Conservation (phyloP, 1,140 invertebrate species). For the Dendrolimus punctatus region DNA sequence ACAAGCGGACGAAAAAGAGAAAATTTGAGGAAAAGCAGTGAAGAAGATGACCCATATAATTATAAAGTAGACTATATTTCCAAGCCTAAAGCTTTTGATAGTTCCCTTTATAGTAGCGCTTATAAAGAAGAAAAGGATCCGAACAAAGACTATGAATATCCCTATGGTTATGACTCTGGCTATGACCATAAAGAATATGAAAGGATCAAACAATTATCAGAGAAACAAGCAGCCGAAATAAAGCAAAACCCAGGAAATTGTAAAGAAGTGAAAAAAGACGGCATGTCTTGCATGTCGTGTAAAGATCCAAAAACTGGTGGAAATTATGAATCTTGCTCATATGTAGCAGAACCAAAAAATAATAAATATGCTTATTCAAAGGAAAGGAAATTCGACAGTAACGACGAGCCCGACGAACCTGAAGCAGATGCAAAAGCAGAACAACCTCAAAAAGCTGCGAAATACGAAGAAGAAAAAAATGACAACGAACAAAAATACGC, state of each 20-base stretch:
- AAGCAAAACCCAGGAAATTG: conserved; percentile 76
- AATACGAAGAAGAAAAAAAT: conserved; percentile 46
- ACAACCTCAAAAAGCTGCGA: conserved; percentile 40
- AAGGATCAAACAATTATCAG: conserved; percentile 69
- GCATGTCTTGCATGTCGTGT: conserved; percentile 78
- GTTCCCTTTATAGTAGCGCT: conserved; percentile 49
- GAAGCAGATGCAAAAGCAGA: conserved; percentile 49
- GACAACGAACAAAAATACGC: conserved; percentile 33
- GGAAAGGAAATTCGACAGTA: conserved; percentile 73
- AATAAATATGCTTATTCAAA: conserved; percentile 80
- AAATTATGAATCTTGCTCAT: conserved; percentile 81
- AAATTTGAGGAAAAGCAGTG: conserved; percentile 41
- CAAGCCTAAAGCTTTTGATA: conserved; percentile 65
- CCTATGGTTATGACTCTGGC: conserved; percentile 61
- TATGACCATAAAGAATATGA: conserved; percentile 70
- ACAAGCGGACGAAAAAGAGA: conserved; percentile 46
- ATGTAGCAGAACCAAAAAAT: conserved; percentile 78
- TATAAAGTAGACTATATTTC: conserved; percentile 63
- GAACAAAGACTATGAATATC: conserved; percentile 60
- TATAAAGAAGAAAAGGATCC: conserved; percentile 59
- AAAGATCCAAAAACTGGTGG: conserved; percentile 78
- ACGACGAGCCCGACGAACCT: conserved; percentile 69
- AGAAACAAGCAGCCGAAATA: conserved; percentile 72
- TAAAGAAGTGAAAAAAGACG: conserved; percentile 74
- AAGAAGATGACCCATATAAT: conserved; percentile 57